Evolutionary conservation across 2,888 invertebrate species (phyloP), one percentile per base, ranked within the genome.

Genomic region (Callimorpha dominula): DNA sequence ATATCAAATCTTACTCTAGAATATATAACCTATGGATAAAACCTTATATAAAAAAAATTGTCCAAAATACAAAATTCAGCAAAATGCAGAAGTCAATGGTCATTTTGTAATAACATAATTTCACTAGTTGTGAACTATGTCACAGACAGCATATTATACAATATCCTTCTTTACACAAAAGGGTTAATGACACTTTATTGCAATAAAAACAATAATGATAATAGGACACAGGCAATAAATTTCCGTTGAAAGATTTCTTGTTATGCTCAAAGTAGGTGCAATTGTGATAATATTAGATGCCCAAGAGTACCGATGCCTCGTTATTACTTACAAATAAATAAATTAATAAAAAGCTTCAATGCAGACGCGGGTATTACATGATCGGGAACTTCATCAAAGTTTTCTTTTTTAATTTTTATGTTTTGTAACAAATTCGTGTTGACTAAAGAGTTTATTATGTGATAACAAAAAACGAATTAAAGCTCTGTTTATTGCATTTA

Each of bases 171-270:
- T 65, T 50, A 17, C 2, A 49, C 8, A 20, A 31, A 65, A 70
- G 14, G 70, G 70, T 70, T 65, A 70, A 65, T 20, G 31, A 43
- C 20, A 50, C 20, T 43, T 70, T 40, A 52, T 64, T 65, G 20
- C 54, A 43, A 70, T 52, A 50, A 54, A 70, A 70, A 70, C 65
- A 70, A 70, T 54, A 42, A 52, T 50, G 49, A 65, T 65, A 65
- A 31, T 31, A 49, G 20, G 14, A 31, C 31, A 31, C 14, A 65
- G 6, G 14, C 43, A 65, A 50, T 40, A 15, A 31, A 31, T 65
- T 40, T 5, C 14, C 40, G 20, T 50, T n/a, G 31, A 31, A 65
- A 50, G 31, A 65, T 65, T 65, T 31, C 65, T 65, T 65, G 65
- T 65, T 50, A 49, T 49, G 31, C 17, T 31, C 31, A 49, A 31